phyloP scores from a whole-genome alignment of 2,113 vertebrate genomes.

The Ceratotherium simum region DNA sequence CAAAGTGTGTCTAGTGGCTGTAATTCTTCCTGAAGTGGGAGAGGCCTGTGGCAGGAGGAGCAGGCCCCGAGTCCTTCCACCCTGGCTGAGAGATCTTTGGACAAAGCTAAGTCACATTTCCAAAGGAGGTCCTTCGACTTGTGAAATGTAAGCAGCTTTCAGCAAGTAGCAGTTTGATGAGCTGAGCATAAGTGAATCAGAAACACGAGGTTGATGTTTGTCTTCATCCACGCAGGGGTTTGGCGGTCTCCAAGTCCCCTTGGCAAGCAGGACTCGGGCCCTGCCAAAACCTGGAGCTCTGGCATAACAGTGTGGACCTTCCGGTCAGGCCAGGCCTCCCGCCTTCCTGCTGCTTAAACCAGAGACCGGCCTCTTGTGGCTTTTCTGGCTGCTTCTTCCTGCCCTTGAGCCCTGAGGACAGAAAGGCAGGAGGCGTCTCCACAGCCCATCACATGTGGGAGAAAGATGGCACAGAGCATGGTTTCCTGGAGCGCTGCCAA shows the following conservation, averaged over 20 bases:
- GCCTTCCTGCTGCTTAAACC: constrained; percentile 45
- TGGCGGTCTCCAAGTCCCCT: constrained; percentile 59
- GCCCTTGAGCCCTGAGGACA: neutral
- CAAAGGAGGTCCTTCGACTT: neutral
- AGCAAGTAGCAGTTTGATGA: constrained; percentile 21
- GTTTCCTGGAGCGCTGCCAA: constrained; percentile 25
- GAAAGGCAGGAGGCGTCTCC: neutral
- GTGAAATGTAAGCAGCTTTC: constrained; percentile 42
- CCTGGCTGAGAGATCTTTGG: neutral
- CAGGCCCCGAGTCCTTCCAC: neutral
- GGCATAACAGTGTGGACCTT: neutral
- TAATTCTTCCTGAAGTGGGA: neutral
- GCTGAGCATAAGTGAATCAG: constrained; percentile 71
- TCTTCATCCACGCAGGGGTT: constrained; percentile 52
- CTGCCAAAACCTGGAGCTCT: constrained; percentile 71
- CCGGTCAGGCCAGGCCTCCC: constrained; percentile 56
- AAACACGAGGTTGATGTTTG: constrained; percentile 76
- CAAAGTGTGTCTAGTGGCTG: neutral
- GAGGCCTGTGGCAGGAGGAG: neutral
- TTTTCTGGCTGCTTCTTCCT: constrained; percentile 12
- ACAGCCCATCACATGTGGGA: neutral
- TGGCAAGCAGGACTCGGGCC: constrained; percentile 55
- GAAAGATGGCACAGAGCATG: neutral
- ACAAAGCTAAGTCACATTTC: constrained; percentile 34
- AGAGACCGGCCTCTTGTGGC: neutral